Percentiles rank a stretch among this genome's conserved stretches.
These are phyloP conservation scores for Ascidia mentula DNA, from an alignment of 23 tunicate genomes.

Conservation along the genomic window DNA sequence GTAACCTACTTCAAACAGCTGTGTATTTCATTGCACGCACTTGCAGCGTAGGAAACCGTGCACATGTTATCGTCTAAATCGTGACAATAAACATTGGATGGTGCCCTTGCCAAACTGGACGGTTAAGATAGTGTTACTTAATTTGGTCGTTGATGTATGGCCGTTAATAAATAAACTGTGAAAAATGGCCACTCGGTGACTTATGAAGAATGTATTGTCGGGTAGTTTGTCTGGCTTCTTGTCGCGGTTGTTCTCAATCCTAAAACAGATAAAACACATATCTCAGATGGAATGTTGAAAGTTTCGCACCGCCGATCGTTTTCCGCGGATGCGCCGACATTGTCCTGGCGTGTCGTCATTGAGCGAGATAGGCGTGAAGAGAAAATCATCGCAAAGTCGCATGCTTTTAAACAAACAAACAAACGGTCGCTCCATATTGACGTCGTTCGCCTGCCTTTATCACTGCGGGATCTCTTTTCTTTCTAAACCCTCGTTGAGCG, in stretches of 20 bases:
- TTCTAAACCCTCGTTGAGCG: conserved; percentile 9
- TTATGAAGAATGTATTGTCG: neutral
- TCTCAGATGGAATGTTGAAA: conserved; percentile 13
- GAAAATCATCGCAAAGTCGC: neutral
- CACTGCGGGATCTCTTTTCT: conserved; percentile 20
- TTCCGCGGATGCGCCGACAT: neutral
- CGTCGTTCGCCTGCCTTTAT: conserved; percentile 12
- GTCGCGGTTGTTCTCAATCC: neutral
- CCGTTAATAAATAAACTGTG: conserved; percentile 9
- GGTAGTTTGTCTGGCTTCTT: neutral
- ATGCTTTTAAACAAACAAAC: conserved; percentile 22
- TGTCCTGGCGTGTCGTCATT: conserved; percentile 4
- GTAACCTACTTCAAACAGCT: conserved; percentile 18
- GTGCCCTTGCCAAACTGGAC: neutral
- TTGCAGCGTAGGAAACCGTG: conserved; percentile 29
- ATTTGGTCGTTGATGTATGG: conserved; percentile 17
- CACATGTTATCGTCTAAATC: conserved; percentile 31
- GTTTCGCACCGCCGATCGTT: neutral
- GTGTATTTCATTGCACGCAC: conserved; percentile 22
- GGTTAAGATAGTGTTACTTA: conserved; percentile 9
- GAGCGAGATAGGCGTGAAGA: conserved; percentile 18
- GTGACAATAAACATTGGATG: conserved; percentile 40
- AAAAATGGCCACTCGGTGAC: neutral
- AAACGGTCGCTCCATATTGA: conserved; percentile 16
- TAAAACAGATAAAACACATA: neutral